phyloP scores from a whole-genome alignment of 2,797 vertebrate species.

The Morus bassanus region DNA sequence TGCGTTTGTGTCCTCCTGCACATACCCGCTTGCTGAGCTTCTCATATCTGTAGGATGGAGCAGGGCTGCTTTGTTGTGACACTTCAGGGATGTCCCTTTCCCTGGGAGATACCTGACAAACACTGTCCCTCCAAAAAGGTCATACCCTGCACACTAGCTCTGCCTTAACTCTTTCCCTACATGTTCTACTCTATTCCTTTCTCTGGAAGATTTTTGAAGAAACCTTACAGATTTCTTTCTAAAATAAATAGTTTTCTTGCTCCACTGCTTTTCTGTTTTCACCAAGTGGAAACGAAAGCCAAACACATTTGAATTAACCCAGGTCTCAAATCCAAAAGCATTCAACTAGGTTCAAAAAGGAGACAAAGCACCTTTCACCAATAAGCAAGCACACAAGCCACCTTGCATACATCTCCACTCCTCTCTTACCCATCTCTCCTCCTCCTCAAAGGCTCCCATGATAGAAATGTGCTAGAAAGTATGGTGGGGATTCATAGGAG shows the following conservation, averaged over 20 bases:
- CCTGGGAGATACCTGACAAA: background rate
- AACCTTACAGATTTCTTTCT: background rate
- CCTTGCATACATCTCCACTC: background rate
- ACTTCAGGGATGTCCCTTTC: background rate
- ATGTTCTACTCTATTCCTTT: background rate
- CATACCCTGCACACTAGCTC: background rate
- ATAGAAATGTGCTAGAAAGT: background rate
- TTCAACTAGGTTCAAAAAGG: background rate
- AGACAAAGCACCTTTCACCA: background rate
- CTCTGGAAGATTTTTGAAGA: background rate
- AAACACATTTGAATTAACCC: background rate
- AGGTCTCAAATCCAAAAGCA: background rate
- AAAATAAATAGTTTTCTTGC: rapidly evolving
- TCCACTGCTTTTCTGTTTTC: background rate
- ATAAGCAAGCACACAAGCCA: background rate
- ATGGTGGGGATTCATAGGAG: rapidly evolving
- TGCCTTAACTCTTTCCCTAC: background rate
- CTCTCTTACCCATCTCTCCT: background rate
- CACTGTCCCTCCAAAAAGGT: background rate
- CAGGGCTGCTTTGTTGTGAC: background rate
- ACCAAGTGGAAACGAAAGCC: background rate
- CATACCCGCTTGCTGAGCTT: background rate
- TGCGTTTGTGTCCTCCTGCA: no score
- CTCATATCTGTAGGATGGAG: background rate
- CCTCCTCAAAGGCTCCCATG: background rate